Evolutionary conservation across 1,140 invertebrate species (phyloP).

Genomic region (Neodiprion lecontei): DNA sequence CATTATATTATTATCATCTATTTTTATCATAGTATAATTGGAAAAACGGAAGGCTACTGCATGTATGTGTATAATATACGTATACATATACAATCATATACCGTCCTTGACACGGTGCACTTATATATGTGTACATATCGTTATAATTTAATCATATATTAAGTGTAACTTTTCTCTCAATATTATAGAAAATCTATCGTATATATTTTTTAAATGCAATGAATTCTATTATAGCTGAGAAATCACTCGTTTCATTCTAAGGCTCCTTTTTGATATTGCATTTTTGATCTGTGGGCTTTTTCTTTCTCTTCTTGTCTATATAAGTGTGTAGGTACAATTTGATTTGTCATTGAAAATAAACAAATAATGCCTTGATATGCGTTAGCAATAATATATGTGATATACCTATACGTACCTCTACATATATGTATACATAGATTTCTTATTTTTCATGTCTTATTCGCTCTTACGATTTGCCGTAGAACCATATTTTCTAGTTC

Average conservation of each 20-base stretch:
- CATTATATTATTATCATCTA: too few relatives aligned
- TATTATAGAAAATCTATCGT: background rate
- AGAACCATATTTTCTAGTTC: too few relatives aligned
- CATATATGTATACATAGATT: background rate
- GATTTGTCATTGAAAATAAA: background rate
- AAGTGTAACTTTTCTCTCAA: background rate
- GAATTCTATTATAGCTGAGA: slow-evolving; percentile 1
- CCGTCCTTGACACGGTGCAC: too few relatives aligned
- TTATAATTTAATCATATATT: background rate
- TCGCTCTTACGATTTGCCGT: background rate
- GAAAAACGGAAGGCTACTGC: too few relatives aligned
- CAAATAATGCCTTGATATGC: background rate
- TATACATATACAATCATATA: too few relatives aligned
- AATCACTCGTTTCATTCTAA: background rate
- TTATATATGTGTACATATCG: too few relatives aligned
- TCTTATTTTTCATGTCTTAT: background rate
- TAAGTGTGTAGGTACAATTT: background rate
- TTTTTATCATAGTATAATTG: too few relatives aligned
- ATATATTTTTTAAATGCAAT: background rate
- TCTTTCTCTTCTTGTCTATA: background rate
- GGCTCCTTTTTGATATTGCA: slow-evolving; percentile 6
- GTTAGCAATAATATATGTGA: background rate
- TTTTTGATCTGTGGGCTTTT: background rate
- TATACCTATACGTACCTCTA: too few relatives aligned
- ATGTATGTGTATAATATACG: too few relatives aligned